Conservation (phyloP, 35 echinoderm and acorn worm genomes). For the Diadema setosum region DNA sequence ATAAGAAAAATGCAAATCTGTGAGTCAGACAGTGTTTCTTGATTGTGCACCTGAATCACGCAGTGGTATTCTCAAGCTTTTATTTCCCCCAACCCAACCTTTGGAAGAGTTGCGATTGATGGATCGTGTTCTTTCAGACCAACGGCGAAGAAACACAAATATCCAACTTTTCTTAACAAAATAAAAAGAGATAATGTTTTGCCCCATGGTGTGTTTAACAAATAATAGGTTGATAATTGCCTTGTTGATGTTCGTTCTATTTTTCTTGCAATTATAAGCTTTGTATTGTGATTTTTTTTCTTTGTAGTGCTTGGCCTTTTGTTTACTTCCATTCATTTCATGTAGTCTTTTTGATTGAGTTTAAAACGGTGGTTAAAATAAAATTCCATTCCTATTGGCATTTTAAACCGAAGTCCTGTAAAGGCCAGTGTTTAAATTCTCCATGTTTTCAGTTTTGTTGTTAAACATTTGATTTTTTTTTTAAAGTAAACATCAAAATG, state of each 20-base stretch:
- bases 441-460: background rate
- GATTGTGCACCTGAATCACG: background rate
- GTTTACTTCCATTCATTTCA: conserved; percentile 19
- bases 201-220: background rate
- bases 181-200: no score
- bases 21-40: background rate
- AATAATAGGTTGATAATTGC: background rate
- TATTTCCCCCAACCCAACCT: no score
- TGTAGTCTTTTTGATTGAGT: conserved; percentile 24
- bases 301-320: conserved; percentile 22
- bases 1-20: background rate
- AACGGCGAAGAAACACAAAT: no score
- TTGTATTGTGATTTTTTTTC: conserved; percentile 24
- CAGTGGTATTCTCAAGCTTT: background rate
- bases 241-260: conserved; percentile 12
- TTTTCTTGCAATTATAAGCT: conserved; percentile 28
- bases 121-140: no score
- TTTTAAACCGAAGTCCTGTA: conserved; percentile 26
- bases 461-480: background rate
- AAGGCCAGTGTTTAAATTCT: conserved; percentile 25
- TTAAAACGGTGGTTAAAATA: conserved; percentile 15
- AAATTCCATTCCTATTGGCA: conserved; percentile 27
- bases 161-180: no score
- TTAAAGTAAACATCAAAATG: background rate
- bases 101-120: no score